Base-by-base conservation (phyloP, 2,888 invertebrate species). In the Chirona hameri region DNA sequence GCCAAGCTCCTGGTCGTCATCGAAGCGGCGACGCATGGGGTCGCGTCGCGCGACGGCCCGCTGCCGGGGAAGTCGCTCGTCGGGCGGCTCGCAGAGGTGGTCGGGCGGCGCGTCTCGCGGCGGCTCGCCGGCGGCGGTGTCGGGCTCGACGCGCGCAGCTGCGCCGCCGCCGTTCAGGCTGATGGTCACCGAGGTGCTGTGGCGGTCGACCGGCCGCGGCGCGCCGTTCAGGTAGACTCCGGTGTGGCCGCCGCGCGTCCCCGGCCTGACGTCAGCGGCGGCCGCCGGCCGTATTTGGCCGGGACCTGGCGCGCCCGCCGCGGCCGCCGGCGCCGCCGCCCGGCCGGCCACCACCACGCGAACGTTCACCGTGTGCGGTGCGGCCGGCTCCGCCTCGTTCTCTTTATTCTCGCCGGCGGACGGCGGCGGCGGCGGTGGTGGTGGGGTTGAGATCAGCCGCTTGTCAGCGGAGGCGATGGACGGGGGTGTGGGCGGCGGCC, bases 311-410 rank as follows among this genome's bases (percentile, higher is more conserved):
- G 90, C 97, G 97, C 86, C 97, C 97, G 89, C 97, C 97, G 89
- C 90, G 97, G 84, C 94, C 94, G 87, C 97, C 39, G 39, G 2
- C 97, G 88, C 92, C 96, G 86, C 96, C 95, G 24, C 90, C 94
- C 81, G 95, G 95, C 89, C 93, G 94, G 24, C 95, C 95, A 31
- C 93, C 92, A 76, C 92, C 92, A 76, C 76, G 12, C 76, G 76
- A n/a, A 76, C 46, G 76, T 46, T 76, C 76, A 76, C 76, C n/a
- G 76, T 76, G 24, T 76, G 76, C 9, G 69, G n/a, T 0, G 39
- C 39, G 29, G 31, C 72, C 72, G 72, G 31, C 72, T 5, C 27
- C 31, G 27, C 15, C 72, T 72, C 72, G 72, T 31, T 72, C 72
- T 72, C 72, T 31, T 72, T 72, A 72, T 72, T 72, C 27, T 72